These are phyloP conservation scores for Drosophila mimetica DNA, from an alignment of 2,888 invertebrate species.

Conservation along the genomic window DNA sequence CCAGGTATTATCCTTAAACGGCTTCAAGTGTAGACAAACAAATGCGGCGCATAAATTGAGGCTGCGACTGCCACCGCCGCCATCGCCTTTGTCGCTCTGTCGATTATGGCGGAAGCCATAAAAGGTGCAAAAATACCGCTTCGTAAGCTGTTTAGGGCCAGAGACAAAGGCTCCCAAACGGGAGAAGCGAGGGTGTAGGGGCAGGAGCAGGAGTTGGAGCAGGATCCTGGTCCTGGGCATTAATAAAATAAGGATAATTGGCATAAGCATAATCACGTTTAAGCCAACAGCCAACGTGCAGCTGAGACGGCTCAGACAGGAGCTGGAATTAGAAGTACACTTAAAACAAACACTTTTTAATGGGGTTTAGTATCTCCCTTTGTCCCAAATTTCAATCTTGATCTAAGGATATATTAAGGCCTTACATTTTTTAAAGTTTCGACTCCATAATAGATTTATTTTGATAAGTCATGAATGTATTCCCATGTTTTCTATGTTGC, in stretches of 20 bases:
- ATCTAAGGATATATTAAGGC: too few species aligned
- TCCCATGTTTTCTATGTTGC: too few species aligned
- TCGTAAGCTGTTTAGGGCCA: conserved; percentile 55
- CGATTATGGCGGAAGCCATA: conserved; percentile 72
- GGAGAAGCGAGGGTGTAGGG: not conserved
- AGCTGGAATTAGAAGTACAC: conserved; percentile 39
- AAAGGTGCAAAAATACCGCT: conserved; percentile 70
- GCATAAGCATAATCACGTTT: conserved; percentile 82
- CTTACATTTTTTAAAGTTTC: too few species aligned
- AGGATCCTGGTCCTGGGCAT: conserved; percentile 57
- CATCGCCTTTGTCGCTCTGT: conserved; percentile 36
- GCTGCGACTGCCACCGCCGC: conserved; percentile 20
- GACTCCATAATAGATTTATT: too few species aligned
- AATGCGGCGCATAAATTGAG: conserved; percentile 68
- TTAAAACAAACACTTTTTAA: not conserved
- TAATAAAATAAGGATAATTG: conserved; percentile 83
- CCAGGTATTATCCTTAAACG: conserved; percentile 64
- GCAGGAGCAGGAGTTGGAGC: not conserved
- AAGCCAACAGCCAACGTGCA: conserved; percentile 72
- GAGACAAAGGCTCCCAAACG: conserved; percentile 28
- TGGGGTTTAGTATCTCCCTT: not conserved
- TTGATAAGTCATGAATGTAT: too few species aligned
- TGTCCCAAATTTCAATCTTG: too few species aligned
- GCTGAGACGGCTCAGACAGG: conserved; percentile 61
- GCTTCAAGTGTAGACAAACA: conserved; percentile 58